Evolutionary conservation across 2,797 vertebrate genomes (phyloP).

Genomic region (Triplophysa bombifrons): DNA sequence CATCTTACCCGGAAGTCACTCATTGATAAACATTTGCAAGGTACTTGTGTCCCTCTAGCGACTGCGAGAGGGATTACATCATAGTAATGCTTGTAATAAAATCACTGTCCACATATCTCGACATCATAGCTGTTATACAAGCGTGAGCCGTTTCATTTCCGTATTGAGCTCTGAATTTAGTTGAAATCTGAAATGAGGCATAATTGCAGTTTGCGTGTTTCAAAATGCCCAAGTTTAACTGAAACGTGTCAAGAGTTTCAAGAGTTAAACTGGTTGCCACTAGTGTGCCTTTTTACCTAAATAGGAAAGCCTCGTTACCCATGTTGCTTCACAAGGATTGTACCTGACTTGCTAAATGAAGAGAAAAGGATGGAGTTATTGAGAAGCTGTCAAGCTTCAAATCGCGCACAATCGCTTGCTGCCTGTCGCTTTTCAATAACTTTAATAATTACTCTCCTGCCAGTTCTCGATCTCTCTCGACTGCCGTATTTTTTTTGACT

Average conservation of each 20-base stretch:
- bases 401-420: background rate
- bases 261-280: background rate
- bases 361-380: background rate
- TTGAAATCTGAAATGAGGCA: too few species aligned
- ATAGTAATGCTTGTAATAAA: background rate
- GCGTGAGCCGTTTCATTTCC: too few species aligned
- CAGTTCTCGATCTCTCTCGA: background rate
- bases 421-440: conserved; percentile 27
- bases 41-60: conserved; percentile 18
- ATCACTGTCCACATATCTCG: background rate
- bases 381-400: conserved; percentile 11
- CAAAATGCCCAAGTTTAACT: too few species aligned
- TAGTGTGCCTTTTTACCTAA: background rate
- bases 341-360: background rate
- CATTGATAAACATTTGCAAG: background rate
- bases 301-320: background rate
- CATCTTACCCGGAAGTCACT: too few species aligned
- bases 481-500: conserved; percentile 30
- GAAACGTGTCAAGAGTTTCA: background rate
- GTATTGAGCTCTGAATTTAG: too few species aligned
- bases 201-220: too few species aligned
- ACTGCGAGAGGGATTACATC: background rate
- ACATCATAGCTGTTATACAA: too few species aligned
- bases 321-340: background rate
- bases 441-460: background rate